phyloP scores from a whole-genome alignment of 2,113 vertebrate species.

The Macheiramphus alcinus region DNA sequence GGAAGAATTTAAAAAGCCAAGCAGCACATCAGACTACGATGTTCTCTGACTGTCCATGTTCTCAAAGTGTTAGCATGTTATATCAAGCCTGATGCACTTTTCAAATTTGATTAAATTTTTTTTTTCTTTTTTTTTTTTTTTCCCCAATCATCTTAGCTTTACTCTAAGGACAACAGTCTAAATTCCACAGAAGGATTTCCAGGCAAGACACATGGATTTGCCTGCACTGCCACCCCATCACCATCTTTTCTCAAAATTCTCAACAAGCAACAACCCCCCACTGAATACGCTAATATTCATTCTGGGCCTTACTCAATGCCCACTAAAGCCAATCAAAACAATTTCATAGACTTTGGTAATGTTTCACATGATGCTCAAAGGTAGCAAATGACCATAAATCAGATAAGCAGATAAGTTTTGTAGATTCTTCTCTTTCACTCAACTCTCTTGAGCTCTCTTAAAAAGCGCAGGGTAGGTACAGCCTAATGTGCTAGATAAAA shows the following conservation, averaged over 20 bases:
- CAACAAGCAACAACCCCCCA: background rate
- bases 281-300: background rate
- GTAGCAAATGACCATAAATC: background rate
- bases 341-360: background rate
- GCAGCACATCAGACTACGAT: background rate
- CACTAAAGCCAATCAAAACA: background rate
- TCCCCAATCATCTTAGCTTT: background rate
- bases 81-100: background rate
- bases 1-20: background rate
- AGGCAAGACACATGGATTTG: background rate
- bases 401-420: background rate
- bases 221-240: background rate
- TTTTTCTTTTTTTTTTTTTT: background rate
- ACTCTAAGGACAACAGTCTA: background rate
- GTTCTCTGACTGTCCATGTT: background rate
- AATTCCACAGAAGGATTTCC: background rate
- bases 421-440: background rate
- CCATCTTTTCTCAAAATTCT: background rate
- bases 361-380: background rate
- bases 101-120: background rate
- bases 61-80: background rate
- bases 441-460: background rate
- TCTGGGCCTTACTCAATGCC: background rate
- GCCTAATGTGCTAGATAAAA: background rate
- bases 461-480: background rate